Percentiles rank a stretch among this genome's conserved stretches.
Conservation (phyloP, 2,888 invertebrate species). For the Cheilosia soror region DNA sequence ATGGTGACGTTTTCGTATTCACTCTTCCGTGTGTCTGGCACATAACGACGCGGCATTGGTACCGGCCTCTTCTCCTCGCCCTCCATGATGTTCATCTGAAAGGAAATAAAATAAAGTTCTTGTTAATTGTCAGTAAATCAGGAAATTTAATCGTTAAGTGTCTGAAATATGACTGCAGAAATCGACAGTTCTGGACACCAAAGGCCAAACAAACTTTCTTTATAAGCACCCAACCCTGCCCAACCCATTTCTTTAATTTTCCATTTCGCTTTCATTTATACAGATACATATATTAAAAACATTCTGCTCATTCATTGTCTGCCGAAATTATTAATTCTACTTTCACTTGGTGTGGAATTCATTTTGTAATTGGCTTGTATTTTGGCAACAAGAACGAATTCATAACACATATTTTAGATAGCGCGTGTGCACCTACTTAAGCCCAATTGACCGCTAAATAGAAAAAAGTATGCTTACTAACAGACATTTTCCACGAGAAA, state of each 20-base stretch:
- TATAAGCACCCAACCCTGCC: slow-evolving; percentile 49
- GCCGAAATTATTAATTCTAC: slow-evolving; percentile 56
- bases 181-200: no score
- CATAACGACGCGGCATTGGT: slow-evolving; percentile 82
- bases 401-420: background rate
- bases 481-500: background rate
- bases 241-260: slow-evolving; percentile 44
- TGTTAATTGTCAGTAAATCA: background rate
- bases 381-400: slow-evolving; percentile 21
- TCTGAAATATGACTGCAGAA: no score
- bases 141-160: no score
- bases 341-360: slow-evolving; percentile 52
- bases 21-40: slow-evolving; percentile 79
- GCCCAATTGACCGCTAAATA: background rate
- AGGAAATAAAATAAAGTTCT: background rate
- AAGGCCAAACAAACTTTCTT: no score
- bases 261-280: slow-evolving; percentile 47
- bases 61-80: slow-evolving; percentile 79
- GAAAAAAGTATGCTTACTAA: background rate
- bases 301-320: slow-evolving; percentile 11
- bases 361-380: slow-evolving; percentile 13
- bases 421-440: background rate
- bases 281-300: background rate
- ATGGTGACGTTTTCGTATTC: slow-evolving; percentile 83
- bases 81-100: slow-evolving; percentile 76